Evolutionary conservation across 2,888 invertebrate species (phyloP).

Genomic region (Tholera decimalis): DNA sequence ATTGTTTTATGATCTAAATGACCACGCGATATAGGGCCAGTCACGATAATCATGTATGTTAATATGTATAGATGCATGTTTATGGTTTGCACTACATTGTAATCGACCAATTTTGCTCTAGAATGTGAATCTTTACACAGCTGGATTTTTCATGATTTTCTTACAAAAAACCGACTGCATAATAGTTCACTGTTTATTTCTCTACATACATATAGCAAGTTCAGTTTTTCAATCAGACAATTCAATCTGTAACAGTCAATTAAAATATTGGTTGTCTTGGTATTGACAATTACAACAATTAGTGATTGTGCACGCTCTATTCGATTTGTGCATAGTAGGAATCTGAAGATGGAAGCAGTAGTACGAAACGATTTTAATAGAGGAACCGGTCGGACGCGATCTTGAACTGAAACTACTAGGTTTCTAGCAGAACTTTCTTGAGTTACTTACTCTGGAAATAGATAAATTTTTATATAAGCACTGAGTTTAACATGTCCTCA

Average conservation of each 20-base stretch:
- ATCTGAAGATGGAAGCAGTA: constrained; percentile 55
- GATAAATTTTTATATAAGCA: constrained; percentile 29
- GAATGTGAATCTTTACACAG: constrained; percentile 4
- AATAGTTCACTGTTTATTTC: constrained; percentile 17
- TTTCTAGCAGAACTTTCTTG: constrained; percentile 54
- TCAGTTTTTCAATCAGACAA: constrained; percentile 36
- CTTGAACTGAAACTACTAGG: constrained; percentile 40
- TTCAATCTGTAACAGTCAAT: constrained; percentile 61
- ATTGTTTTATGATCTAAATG: constrained; percentile 91
- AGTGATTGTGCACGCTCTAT: constrained; percentile 63
- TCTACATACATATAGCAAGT: constrained; percentile 13
- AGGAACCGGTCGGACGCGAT: constrained; percentile 59
- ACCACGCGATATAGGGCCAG: constrained; percentile 87
- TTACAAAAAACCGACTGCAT: background rate
- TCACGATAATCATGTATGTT: constrained; percentile 89
- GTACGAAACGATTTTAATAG: constrained; percentile 63
- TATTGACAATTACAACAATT: constrained; percentile 67
- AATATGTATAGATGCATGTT: constrained; percentile 77
- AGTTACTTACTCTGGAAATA: constrained; percentile 35
- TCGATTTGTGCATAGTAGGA: constrained; percentile 62
- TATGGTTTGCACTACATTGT: constrained; percentile 71
- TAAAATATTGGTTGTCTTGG: constrained; percentile 62
- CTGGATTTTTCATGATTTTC: background rate
- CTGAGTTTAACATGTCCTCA: constrained; percentile 15
- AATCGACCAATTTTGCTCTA: constrained; percentile 42